These are phyloP conservation scores for Parauchenoglanis ngamensis DNA, from an alignment of 2,797 vertebrate species.

Conservation along the genomic window DNA sequence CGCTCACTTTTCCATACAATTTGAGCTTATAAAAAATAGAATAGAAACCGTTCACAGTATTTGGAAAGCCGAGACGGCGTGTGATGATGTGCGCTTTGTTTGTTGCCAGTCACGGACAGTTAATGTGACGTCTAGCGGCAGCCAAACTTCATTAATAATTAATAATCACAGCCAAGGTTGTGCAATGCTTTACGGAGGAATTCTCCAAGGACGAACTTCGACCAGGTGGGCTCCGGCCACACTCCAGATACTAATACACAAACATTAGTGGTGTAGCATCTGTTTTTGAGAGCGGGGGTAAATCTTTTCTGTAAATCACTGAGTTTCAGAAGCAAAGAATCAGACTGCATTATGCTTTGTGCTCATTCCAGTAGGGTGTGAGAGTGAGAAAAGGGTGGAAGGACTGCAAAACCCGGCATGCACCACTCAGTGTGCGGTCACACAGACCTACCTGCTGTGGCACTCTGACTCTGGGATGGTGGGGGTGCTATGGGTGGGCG, in stretches of 20 bases:
- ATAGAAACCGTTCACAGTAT: background rate
- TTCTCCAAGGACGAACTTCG: background rate
- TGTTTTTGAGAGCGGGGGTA: background rate
- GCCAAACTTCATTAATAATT: background rate
- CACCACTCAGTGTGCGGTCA: constrained; percentile 46
- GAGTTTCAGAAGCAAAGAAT: constrained; percentile 9
- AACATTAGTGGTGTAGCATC: background rate
- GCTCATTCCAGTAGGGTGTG: constrained; percentile 32
- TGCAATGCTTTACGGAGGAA: background rate
- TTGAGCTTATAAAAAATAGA: background rate
- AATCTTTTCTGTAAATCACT: background rate
- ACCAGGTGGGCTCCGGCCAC: background rate
- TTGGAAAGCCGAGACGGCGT: background rate
- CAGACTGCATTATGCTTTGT: background rate
- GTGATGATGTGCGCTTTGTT: background rate
- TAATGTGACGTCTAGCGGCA: background rate
- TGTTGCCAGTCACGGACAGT: background rate
- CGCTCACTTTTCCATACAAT: background rate
- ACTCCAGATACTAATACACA: background rate
- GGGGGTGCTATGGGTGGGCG: constrained; percentile 64
- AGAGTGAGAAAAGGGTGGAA: constrained; percentile 24
- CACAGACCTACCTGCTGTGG: constrained; percentile 73
- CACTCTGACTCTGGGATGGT: constrained; percentile 65
- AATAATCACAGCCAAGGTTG: background rate
- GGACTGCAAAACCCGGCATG: constrained; percentile 55